A percentile compares a stretch with the other conserved stretches of the same genome.
These are phyloP conservation scores for Drosophila sordidapex DNA, from an alignment of 2,888 invertebrate genomes.

Conservation along the genomic window DNA sequence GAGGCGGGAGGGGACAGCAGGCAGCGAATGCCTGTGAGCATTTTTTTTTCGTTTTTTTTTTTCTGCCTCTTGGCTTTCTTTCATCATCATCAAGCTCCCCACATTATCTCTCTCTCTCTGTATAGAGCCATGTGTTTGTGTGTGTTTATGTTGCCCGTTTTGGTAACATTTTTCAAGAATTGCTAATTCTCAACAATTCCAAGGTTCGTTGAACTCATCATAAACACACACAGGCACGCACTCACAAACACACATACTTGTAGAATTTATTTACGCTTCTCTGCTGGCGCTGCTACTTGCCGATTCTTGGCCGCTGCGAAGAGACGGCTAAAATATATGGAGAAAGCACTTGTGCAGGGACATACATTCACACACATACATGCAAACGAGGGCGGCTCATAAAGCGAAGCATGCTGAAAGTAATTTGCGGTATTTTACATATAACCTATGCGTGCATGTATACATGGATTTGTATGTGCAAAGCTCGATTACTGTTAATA, in stretches of 20 bases:
- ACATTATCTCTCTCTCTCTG: conserved; percentile 40
- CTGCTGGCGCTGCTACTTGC: conserved; percentile 58
- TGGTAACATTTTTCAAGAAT: conserved; percentile 82
- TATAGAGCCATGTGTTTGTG: conserved; percentile 34
- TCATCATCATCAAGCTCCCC: conserved; percentile 55
- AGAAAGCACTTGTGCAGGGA: conserved; percentile 76
- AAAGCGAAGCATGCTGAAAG: conserved; percentile 25
- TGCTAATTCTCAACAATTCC: conserved; percentile 82
- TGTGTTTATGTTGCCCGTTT: conserved; percentile 75
- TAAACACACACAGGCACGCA: conserved; percentile 53
- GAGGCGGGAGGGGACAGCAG: background rate
- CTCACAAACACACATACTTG: conserved; percentile 43
- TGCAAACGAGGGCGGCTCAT: conserved; percentile 52
- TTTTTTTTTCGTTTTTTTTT: conserved; percentile 63
- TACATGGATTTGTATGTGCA: conserved; percentile 1
- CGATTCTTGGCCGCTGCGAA: conserved; percentile 67
- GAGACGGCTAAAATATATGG: conserved; percentile 73
- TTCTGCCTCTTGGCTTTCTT: conserved; percentile 67
- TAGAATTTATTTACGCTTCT: conserved; percentile 67
- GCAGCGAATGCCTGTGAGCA: conserved; percentile 65
- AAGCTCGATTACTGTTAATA: conserved; percentile 2
- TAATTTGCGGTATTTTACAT: background rate
- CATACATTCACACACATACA: conserved; percentile 28
- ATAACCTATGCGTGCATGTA: background rate
- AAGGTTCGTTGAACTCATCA: conserved; percentile 79